These are phyloP conservation scores for Numenius arquata DNA, from an alignment of 2,113 vertebrate genomes.

Conservation along the genomic window DNA sequence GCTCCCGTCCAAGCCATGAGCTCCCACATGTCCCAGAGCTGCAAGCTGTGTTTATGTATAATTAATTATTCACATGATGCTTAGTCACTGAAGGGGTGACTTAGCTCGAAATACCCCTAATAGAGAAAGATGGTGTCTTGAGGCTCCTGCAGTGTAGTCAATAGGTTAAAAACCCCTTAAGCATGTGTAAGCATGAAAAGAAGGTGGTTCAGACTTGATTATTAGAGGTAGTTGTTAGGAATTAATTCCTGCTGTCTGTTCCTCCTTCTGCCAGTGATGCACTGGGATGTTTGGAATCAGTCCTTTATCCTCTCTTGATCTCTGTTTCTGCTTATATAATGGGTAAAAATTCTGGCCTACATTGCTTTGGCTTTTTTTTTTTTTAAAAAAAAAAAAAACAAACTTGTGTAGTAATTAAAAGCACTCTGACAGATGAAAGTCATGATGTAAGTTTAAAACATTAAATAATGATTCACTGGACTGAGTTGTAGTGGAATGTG, in stretches of 20 bases:
- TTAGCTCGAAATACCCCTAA: background rate
- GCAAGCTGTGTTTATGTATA: background rate
- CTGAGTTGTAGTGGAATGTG: background rate
- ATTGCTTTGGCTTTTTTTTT: background rate
- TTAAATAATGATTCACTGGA: background rate
- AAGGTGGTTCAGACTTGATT: background rate
- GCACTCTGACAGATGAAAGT: background rate
- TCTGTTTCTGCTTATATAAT: slow-evolving; percentile 12
- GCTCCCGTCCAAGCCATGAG: background rate
- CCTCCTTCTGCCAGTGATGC: background rate
- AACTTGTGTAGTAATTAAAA: background rate
- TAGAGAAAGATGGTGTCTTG: background rate
- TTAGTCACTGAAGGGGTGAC: background rate
- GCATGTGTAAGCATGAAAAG: background rate
- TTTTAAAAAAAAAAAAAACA: background rate
- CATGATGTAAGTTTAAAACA: background rate
- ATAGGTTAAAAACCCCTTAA: background rate
- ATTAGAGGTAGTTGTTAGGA: background rate
- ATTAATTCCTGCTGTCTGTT: background rate
- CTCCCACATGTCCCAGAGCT: background rate
- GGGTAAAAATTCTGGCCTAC: background rate
- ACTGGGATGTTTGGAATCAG: background rate
- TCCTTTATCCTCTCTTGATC: background rate
- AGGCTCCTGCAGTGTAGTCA: background rate
- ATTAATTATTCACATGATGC: background rate